Percentiles rank a stretch among this genome's conserved stretches.
phyloP scores from a whole-genome alignment of 2,797 vertebrate species.

The Liparis tanakae region DNA sequence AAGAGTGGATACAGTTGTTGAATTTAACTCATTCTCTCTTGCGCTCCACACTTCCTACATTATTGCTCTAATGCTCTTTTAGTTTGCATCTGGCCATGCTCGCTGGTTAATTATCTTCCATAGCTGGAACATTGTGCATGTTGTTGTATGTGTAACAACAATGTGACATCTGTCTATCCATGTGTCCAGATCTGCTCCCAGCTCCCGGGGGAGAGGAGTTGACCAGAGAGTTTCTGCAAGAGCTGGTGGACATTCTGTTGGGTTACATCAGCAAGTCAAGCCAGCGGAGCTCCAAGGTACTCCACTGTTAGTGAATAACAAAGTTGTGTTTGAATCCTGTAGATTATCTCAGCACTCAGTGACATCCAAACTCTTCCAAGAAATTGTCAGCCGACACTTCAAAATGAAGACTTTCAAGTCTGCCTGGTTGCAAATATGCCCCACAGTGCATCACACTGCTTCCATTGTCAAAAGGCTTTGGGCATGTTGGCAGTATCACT shows the following conservation, averaged over 20 bases:
- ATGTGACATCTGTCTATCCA: neutral
- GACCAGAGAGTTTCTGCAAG: constrained; percentile 75
- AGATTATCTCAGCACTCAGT: neutral
- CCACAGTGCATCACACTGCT: neutral
- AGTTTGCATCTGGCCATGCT: neutral
- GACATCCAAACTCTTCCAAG: neutral
- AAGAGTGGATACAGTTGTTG: too few relatives aligned
- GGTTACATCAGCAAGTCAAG: constrained; percentile 75
- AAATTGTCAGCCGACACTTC: neutral
- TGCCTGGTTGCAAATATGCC: neutral
- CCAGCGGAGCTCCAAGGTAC: constrained; percentile 76
- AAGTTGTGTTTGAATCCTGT: neutral
- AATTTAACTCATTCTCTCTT: too few relatives aligned
- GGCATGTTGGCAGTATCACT: neutral
- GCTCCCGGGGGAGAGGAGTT: constrained; percentile 64
- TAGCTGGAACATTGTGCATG: neutral
- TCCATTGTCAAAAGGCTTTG: neutral
- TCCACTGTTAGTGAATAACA: neutral
- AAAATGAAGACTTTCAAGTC: neutral
- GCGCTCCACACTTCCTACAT: neutral
- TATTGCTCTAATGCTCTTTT: neutral
- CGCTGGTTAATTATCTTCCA: neutral
- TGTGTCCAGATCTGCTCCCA: constrained; percentile 74
- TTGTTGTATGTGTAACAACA: neutral
- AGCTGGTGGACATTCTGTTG: constrained; percentile 77